phyloP scores from a whole-genome alignment of 2,888 invertebrate genomes.

The Cantharis nigra region DNA sequence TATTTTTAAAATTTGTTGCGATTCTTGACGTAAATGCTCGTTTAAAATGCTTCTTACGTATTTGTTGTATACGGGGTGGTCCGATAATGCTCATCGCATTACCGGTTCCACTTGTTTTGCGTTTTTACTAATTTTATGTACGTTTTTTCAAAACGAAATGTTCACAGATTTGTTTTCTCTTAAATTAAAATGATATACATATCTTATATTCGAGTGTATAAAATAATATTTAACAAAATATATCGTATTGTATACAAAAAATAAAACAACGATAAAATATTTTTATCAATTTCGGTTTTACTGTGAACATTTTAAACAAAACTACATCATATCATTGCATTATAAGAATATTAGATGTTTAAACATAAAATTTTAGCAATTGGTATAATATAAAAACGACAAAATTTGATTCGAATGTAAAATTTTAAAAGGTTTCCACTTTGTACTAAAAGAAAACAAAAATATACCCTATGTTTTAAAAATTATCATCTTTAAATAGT shows the following conservation, averaged over 20 bases:
- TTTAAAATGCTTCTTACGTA: background rate
- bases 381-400: conserved; percentile 25
- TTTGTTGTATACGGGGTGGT: background rate
- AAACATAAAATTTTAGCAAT: conserved; percentile 21
- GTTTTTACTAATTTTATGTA: background rate
- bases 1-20: background rate
- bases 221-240: conserved; percentile 14
- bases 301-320: conserved; percentile 38
- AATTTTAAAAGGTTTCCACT: conserved; percentile 6
- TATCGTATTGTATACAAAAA: conserved; percentile 29
- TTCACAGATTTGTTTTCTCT: conserved; percentile 37
- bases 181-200: conserved; percentile 43
- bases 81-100: background rate
- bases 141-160: conserved; percentile 26
- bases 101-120: background rate
- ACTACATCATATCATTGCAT: conserved; percentile 40
- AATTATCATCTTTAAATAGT: conserved; percentile 40
- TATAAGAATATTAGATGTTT: conserved; percentile 18
- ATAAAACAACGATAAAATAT: conserved; percentile 13
- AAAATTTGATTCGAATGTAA: conserved; percentile 7
- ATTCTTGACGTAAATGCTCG: background rate
- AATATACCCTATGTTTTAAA: conserved; percentile 29
- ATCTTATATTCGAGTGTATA: conserved; percentile 43
- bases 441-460: conserved; percentile 20
- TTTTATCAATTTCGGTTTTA: conserved; percentile 29